Base-by-base conservation (phyloP, 2,888 invertebrate genomes). In the Ochropleura plecta region DNA sequence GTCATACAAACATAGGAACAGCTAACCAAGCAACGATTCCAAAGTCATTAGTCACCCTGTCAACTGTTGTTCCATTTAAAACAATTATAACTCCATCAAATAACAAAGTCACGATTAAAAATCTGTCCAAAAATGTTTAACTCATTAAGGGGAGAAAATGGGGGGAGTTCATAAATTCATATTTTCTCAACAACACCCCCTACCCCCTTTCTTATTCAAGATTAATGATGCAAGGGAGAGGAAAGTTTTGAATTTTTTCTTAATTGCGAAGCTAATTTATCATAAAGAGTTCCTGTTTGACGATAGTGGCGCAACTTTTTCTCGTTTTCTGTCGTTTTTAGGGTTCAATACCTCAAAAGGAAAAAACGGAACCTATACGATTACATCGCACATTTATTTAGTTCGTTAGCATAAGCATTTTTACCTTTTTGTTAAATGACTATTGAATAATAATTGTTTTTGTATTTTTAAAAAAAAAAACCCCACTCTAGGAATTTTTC, bases 231-330 rank as follows among this genome's bases (percentile, higher is more conserved):
- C 66, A 40, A n/a, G 14, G 14, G 65, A 46, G 63, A 20, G 44
- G 7, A 49, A 75, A 83, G 60, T 73, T 82, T 84, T 74, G 42
- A 79, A 65, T 10, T 59, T 79, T 75, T 79, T 73, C 84, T 73
- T 84, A 84, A 84, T 84, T 84, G 69, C 85, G 12, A 30, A 64
- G 77, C 72, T 75, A 84, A 84, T 84, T 82, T 73, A 79, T 82
- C 79, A 81, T 72, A 46, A 65, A 66, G 72, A 60, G 67, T 63
- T 64, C 9, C 51, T 71, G 78, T 83, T 75, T 63, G 64, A 63
- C 67, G 73, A 87, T 80, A 83, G 85, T 81, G 78, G 76, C 46
- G 79, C 70, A 68, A 81, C 77, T 86, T 83, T 83, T 57, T 42
- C 51, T 53, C 5, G 12, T 40, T 59, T 14, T 59, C 42, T 40